Percentiles rank a stretch among this genome's conserved stretches.
Evolutionary conservation across 2,888 invertebrate species (phyloP).

Genomic region (Helicoverpa assulta): DNA sequence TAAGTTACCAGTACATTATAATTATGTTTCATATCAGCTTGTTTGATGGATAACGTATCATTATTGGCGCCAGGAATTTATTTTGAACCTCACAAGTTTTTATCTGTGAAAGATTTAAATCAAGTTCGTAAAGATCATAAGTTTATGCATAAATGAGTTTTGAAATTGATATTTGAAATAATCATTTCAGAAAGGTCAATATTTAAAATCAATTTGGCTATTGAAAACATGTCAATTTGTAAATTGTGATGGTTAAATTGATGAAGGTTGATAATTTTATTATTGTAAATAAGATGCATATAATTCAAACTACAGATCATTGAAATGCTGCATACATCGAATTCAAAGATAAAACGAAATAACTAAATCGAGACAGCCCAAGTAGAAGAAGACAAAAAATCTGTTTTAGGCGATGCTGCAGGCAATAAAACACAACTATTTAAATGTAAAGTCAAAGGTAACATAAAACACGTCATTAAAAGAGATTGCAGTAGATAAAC

Average conservation of each 20-base stretch:
- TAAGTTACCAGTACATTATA: slow-evolving; percentile 51
- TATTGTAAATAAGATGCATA: not conserved
- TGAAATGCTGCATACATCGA: not conserved
- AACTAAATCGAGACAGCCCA: no score
- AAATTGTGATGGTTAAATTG: not conserved
- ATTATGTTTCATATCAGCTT: slow-evolving; percentile 38
- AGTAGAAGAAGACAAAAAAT: no score
- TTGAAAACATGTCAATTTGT: not conserved
- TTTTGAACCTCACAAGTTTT: slow-evolving; percentile 1
- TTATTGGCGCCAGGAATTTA: slow-evolving; percentile 18
- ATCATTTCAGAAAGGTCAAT: not conserved
- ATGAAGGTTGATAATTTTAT: not conserved
- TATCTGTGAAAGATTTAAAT: slow-evolving; percentile 6
- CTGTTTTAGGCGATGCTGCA: not conserved
- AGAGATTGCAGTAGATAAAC: slow-evolving; percentile 30
- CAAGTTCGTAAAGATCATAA: slow-evolving; percentile 6
- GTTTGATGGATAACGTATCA: slow-evolving; percentile 27
- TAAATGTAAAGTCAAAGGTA: not conserved
- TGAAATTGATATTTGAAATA: not conserved
- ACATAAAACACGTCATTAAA: slow-evolving; percentile 3
- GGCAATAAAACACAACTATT: not conserved
- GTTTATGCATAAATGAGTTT: slow-evolving; percentile 8
- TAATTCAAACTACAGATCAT: not conserved
- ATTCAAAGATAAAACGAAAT: not conserved
- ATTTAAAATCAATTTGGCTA: not conserved